Base-by-base conservation (phyloP, 2,888 invertebrate genomes). In the Diplolepis rosae region DNA sequence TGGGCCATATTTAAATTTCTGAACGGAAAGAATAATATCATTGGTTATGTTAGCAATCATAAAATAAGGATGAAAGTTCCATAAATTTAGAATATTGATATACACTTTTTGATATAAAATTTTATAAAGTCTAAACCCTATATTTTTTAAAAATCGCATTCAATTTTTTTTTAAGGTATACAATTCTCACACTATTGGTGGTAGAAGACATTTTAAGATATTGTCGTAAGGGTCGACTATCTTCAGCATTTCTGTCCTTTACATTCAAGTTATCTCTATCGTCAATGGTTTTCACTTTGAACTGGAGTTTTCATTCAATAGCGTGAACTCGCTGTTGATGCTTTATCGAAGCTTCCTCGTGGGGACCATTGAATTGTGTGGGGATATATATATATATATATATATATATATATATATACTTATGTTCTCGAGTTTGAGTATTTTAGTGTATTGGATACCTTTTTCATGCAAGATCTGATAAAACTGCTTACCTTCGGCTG, bases 221-320 rank as follows among this genome's bases (percentile, higher is more conserved):
- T 35, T 56, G 56, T 56, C 22, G 18, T 22, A 56, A 35, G 22
- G 56, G 56, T 35, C 32, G 13, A 56, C 56, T 35, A 56, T 56
- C 32, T 56, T 13, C 30, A 6, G 30, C 56, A 35, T 56, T 22
- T 56, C 35, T 24, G 35, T 56, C 35, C 35, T 56, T 56, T 35
- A 56, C 32, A 22, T 18, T 56, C 22, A 35, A 56, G 22, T 56
- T 56, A 56, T 56, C 56, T 54, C 15, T 30, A 54, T 15, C 15
- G 30, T 11, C 32, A 54, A 32, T 54, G 54, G 35, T 13, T 35
- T 56, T 22, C 30, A 11, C 22, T 35, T 56, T 5, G 22, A 18
- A 15, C 5, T 56, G 1, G 13, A 56, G 24, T 56, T 56, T 35
- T n/a, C 56, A 35, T 56, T 56, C 35, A 56, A 56, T 35, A 32